A percentile compares a stretch with the other conserved stretches of the same genome.
Evolutionary conservation across 2,113 vertebrate species (phyloP).

Genomic region (Acrocephalus kingi): DNA sequence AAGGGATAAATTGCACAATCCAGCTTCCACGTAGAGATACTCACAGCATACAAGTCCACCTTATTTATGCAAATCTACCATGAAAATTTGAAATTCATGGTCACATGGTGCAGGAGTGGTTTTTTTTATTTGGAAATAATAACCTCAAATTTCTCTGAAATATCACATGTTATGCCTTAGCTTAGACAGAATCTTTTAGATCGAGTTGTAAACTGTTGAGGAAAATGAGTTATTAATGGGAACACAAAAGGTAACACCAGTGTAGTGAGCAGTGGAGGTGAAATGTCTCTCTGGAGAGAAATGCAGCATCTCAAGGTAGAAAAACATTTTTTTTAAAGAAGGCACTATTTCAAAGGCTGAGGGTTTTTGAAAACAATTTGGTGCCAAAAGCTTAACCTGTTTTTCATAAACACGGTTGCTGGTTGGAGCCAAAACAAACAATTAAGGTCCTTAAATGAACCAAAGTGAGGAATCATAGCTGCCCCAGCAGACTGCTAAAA

Average conservation of each 20-base stretch:
- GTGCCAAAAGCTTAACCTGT: constrained; percentile 83
- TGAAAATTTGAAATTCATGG: not conserved
- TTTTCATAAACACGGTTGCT: constrained; percentile 77
- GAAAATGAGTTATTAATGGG: not conserved
- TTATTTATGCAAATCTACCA: not conserved
- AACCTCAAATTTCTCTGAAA: not conserved
- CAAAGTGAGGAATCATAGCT: constrained; percentile 37
- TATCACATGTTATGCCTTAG: not conserved
- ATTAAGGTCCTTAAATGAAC: constrained; percentile 76
- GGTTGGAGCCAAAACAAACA: constrained; percentile 73
- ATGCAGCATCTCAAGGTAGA: constrained; percentile 37
- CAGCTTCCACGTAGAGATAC: not conserved
- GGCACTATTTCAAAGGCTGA: constrained; percentile 65
- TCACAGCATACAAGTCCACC: not conserved
- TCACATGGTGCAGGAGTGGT: not conserved
- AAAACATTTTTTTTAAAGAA: constrained; percentile 40
- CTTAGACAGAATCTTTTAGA: not conserved
- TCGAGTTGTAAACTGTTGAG: not conserved
- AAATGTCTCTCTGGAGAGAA: constrained; percentile 39
- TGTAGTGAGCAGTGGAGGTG: not conserved
- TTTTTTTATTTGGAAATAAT: not conserved
- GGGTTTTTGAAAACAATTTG: constrained; percentile 64
- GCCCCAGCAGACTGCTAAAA: constrained; percentile 17
- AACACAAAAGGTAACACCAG: not conserved
- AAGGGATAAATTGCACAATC: not conserved